phyloP scores from a whole-genome alignment of 2,797 vertebrate species.

The Chrosomus eos region DNA sequence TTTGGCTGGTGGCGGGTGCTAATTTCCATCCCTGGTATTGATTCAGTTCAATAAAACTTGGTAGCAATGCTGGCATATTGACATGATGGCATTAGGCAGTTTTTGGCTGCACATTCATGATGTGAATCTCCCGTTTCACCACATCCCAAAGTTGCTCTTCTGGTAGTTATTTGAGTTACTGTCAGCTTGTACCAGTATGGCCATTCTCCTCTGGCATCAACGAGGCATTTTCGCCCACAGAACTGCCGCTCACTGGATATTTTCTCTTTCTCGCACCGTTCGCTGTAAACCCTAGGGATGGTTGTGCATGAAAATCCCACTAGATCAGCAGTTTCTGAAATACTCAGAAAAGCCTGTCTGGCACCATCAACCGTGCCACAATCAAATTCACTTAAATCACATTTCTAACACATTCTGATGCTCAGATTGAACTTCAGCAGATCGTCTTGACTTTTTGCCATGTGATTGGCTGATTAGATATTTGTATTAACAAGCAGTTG shows the following conservation, averaged over 20 bases:
- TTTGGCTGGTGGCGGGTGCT: too few species aligned
- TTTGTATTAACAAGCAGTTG: too few species aligned
- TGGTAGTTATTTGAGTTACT: neutral
- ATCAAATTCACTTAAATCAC: neutral
- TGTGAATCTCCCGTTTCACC: neutral
- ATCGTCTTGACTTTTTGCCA: too few species aligned
- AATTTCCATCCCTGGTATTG: too few species aligned
- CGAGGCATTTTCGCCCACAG: constrained; percentile 47
- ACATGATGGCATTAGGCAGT: neutral
- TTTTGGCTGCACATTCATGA: neutral
- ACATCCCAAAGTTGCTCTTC: neutral
- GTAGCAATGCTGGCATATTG: neutral
- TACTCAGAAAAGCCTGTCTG: neutral
- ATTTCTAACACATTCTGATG: neutral
- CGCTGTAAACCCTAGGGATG: neutral
- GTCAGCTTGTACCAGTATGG: constrained; percentile 57
- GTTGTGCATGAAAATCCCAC: neutral
- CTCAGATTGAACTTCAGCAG: too few species aligned
- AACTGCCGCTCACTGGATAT: neutral
- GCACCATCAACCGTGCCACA: neutral
- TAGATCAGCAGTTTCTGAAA: neutral
- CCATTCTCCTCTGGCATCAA: constrained; percentile 64
- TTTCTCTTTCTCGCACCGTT: neutral
- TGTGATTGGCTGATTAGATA: too few species aligned
- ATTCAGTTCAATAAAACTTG: neutral